A percentile compares a stretch with the other conserved stretches of the same genome.
These are phyloP conservation scores for Oreochromis mossambicus DNA, from an alignment of 2,797 vertebrate genomes.

Conservation along the genomic window DNA sequence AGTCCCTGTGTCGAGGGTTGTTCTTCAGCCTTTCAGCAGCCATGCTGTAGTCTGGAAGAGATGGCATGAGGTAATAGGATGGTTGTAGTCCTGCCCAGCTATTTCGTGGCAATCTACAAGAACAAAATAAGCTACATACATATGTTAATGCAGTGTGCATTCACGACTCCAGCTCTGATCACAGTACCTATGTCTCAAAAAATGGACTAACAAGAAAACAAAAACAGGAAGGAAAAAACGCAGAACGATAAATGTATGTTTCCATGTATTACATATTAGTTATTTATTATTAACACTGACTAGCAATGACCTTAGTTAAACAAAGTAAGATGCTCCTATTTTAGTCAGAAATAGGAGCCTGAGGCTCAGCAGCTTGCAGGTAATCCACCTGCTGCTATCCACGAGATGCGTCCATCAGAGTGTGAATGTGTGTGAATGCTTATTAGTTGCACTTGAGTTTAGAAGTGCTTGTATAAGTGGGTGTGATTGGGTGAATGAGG, in stretches of 20 bases:
- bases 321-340: not conserved
- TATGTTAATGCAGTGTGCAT: not conserved
- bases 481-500: too few relatives aligned
- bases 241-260: not conserved
- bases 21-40: conserved; percentile 90
- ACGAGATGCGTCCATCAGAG: not conserved
- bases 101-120: not conserved
- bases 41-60: conserved; percentile 77
- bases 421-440: too few relatives aligned
- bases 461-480: too few relatives aligned
- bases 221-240: not conserved
- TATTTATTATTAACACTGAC: not conserved
- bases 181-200: not conserved
- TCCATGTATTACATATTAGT: not conserved
- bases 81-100: not conserved
- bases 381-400: not conserved
- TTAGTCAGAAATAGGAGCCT: not conserved
- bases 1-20: conserved; percentile 83
- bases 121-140: not conserved
- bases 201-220: not conserved
- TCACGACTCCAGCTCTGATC: not conserved
- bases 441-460: too few relatives aligned
- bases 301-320: not conserved
- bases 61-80: not conserved
- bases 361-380: not conserved